phyloP scores from a whole-genome alignment of 2,113 vertebrate genomes.

The Corvus hawaiiensis region DNA sequence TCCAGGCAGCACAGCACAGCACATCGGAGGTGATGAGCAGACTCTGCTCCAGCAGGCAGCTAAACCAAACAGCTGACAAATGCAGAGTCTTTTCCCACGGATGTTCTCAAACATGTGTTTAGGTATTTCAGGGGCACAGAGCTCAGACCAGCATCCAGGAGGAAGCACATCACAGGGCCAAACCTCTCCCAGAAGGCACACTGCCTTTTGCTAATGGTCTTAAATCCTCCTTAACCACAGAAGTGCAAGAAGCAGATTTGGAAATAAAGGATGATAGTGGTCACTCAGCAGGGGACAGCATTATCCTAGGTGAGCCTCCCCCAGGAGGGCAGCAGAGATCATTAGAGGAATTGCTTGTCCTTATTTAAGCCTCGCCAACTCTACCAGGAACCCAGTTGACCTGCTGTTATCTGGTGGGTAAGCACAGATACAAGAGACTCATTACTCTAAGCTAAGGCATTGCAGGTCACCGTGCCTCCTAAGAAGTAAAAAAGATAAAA shows the following conservation, averaged over 20 bases:
- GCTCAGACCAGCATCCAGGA: background rate
- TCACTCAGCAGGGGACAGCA: background rate
- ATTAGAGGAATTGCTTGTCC: conserved; percentile 6
- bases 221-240: background rate
- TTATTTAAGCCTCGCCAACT: background rate
- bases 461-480: background rate
- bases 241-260: background rate
- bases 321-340: background rate
- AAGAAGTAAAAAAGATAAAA: conserved; percentile 6
- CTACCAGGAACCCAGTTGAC: background rate
- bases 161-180: background rate
- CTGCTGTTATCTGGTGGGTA: background rate
- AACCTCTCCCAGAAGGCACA: background rate
- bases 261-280: background rate
- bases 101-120: fast-evolving
- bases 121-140: background rate
- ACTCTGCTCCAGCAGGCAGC: background rate
- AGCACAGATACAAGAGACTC: background rate
- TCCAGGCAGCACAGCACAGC: background rate
- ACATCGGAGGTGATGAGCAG: fast-evolving
- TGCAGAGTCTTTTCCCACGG: background rate
- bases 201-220: background rate
- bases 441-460: background rate
- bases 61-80: background rate
- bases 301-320: background rate